Base-by-base conservation (phyloP, 2,797 vertebrate genomes). In the Varecia variegata region DNA sequence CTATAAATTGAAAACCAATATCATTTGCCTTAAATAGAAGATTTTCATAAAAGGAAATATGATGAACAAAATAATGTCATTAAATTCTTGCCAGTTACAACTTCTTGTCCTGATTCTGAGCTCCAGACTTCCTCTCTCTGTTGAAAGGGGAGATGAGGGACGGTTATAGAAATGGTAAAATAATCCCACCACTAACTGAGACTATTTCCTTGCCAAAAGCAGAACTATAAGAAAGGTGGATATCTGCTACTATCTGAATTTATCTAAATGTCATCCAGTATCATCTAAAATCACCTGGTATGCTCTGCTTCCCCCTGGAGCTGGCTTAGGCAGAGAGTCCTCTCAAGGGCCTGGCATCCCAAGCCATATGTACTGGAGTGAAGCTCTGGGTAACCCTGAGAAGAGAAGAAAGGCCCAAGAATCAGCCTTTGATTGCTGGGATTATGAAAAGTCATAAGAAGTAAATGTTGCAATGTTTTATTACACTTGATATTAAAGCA, bases 1-100 rank as follows among this genome's bases (percentile, higher is more conserved):
- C 27, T 93, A 47, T 30, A 56, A 54, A 56, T 68, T 77, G 25
- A 94, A 88, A 96, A 43, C 15, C 12, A 85, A 2, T 27, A 76
- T 79, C 9, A 74, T 70, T 92, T 96, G n/a, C 68, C 56, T 90
- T 68, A 67, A 71, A 67, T 54, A 58, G 21, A 68, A 65, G 27
- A 68, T 70, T n/a, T 85, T 56, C 13, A 79, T 88, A 21, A 85
- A 95, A 94, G 94, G 68, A 92, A 94, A 73, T 82, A 30, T 1
- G 6, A 15, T 11, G 5, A 74, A 43, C n/a, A 54, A 88, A 94
- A 1, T 65, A 77, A 76, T 38, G 21, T 70, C 88, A 84, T 47
- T 67, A 81, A 92, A 70, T 83, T 82, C 47, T 93, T 94, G 47
- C 52, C 52, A 81, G 52, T 68, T 88, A 15, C 0, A 95, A 20